A percentile compares a stretch with the other conserved stretches of the same genome.
Evolutionary conservation across 2,888 invertebrate genomes (phyloP).

Genomic region (Spodoptera picta): DNA sequence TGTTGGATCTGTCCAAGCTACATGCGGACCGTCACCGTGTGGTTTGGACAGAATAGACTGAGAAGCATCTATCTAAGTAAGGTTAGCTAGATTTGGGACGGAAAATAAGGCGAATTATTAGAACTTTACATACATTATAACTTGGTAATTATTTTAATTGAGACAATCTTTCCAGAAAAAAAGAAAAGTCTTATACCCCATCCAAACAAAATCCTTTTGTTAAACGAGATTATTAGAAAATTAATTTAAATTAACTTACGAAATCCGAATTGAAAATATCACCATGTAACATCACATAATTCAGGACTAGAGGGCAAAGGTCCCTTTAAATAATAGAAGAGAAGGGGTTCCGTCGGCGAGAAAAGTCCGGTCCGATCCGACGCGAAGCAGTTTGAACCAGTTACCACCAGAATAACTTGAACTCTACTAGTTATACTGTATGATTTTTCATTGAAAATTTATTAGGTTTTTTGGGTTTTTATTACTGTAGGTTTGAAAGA

Average conservation of each 20-base stretch:
- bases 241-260: constrained; percentile 52
- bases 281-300: constrained; percentile 59
- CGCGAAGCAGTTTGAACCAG: constrained; percentile 59
- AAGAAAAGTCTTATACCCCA: neutral
- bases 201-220: constrained; percentile 24
- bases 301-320: constrained; percentile 57
- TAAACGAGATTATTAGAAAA: constrained; percentile 41
- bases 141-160: neutral
- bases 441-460: constrained; percentile 5
- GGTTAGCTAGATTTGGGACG: constrained; percentile 1
- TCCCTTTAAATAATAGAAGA: constrained; percentile 65
- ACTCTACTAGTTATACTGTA: constrained; percentile 26
- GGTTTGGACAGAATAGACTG: too few species aligned
- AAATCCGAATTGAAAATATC: constrained; percentile 54
- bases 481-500: neutral
- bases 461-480: neutral
- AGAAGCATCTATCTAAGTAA: too few species aligned
- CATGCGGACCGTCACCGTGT: too few species aligned
- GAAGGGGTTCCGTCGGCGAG: constrained; percentile 65
- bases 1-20: too few species aligned
- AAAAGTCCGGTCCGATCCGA: constrained; percentile 63
- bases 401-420: constrained; percentile 57
- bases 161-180: neutral
- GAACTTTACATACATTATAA: neutral
- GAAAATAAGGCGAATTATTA: neutral